Base-by-base conservation (phyloP, 1,140 invertebrate species). In the Drosophila murphyi region DNA sequence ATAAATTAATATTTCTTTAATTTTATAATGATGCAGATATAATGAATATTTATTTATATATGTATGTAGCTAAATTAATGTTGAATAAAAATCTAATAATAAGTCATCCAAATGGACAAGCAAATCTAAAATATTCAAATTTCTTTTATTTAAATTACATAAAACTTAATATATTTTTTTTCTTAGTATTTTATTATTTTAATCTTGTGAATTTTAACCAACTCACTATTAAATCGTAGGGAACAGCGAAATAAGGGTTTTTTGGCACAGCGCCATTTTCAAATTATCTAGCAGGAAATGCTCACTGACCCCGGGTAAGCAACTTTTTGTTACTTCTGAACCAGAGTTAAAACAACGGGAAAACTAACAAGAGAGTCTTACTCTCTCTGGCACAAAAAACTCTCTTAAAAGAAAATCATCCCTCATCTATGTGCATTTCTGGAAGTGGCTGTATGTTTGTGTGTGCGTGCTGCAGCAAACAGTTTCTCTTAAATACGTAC, bases 1-100 rank as follows among this genome's bases (percentile, higher is more conserved):
- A 71, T 71, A 75, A 71, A 70, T 56, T 39, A 63, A 70, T 70
- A 70, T 56, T 62, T 54, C 54, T 57, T 57, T 39, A 47, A 51
- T 37, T 71, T 57, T 56, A 10, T 45, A 55, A 69, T 63, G 20
- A 55, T 10, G 28, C 35, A 55, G 12, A 50, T 56, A 56, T 52
- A 59, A 67, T 28, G 50, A 57, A 70, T 74, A 74, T 74, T 71
- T 75, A 75, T 75, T 75, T 52, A 55, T 61, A 63, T 51, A 35
- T 63, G 47, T 75, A 75, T 71, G 67, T 75, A 75, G 72, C 57
- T 75, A 75, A 75, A 75, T 75, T 71, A 75, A 75, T 71, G 72
- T 71, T 75, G 51, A 71, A 75, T 70, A 70, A 70, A 70, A 51
- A 48, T 69, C 10, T 63, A 63, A 37, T 37, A 56, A 56, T 70